Evolutionary conservation across 2,113 vertebrate genomes (phyloP), one percentile per base, ranked within the genome.

Genomic region (Paratilapia polleni): DNA sequence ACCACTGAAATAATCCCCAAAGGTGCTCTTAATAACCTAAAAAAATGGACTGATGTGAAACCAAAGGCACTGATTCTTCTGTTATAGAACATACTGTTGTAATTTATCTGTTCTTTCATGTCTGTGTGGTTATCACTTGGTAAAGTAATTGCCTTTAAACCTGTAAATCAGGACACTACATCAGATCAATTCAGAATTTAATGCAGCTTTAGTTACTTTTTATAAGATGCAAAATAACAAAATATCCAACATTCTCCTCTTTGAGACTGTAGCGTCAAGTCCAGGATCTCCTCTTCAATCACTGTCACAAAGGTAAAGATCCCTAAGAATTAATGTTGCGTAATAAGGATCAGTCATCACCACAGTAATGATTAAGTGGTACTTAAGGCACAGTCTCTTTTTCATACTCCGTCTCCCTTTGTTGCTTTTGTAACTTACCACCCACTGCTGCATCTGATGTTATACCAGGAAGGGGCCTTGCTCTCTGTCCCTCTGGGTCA

Each of bases 281-380:
- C 19, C 60, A 58, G 28, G 43, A 60, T 79, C 62, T 83, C 34
- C 58, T 81, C 64, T 54, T 10, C 9, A 17, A 54, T 36, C 56
- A 41, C 62, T 28, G 43, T 61, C 43, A 28, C 9, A 24, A 10
- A 54, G 24, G 52, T 43, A 26, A 24, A 81, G 47, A 10, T 47
- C n/a, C 1, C 17, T 24, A 19, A 49, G 62, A 60, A 57, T 66
- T 81, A 41, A 79, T 0, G 62, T 41, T 70, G 28, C 13, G 19
- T 38, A n/a, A 14, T 31, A 74, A 70, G 0, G 10, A 62, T 38
- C 57, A 88, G 14, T 77, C 61, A 70, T 88, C 75, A 49, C 60
- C 56, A 81, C 12, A 62, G 74, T 43, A 86, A 73, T 36, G 4
- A 49, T 82, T 61, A 70, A 75, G 76, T 77, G 20, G 34, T 70